Percentiles rank a stretch among this genome's conserved stretches.
Conservation (phyloP, 2,797 vertebrate species). For the Galago senegalensis region DNA sequence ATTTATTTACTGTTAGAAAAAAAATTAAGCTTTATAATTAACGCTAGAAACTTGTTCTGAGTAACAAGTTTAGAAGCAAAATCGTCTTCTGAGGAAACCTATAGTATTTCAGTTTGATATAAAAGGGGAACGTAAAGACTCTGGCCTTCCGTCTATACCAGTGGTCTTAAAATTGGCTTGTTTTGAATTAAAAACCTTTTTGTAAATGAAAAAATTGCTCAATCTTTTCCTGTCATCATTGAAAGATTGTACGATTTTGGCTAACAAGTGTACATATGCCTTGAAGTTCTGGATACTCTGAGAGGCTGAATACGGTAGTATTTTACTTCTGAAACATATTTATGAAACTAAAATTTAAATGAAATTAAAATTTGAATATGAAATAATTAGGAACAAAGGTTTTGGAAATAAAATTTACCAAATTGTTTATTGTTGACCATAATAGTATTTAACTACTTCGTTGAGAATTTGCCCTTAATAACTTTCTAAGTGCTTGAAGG, state of each 20-base stretch:
- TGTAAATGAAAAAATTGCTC: constrained; percentile 35
- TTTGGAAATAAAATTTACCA: constrained; percentile 56
- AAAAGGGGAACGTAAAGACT: neutral
- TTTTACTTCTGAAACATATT: constrained; percentile 64
- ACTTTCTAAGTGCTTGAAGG: constrained; percentile 49
- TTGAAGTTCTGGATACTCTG: constrained; percentile 37
- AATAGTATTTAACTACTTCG: constrained; percentile 41
- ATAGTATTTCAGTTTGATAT: constrained; percentile 48
- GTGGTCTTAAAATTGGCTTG: constrained; percentile 51
- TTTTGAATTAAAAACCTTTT: constrained; percentile 29
- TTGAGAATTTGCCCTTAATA: neutral
- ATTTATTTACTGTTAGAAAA: constrained; percentile 60
- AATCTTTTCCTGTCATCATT: constrained; percentile 43
- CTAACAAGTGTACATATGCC: neutral
- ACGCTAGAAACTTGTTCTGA: constrained; percentile 54
- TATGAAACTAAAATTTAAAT: constrained; percentile 40
- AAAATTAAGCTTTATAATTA: constrained; percentile 43
- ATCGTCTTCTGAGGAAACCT: neutral
- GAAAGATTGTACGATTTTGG: constrained; percentile 38
- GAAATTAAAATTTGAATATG: constrained; percentile 41
- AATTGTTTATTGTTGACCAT: constrained; percentile 16
- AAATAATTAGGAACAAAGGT: constrained; percentile 25
- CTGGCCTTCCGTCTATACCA: neutral
- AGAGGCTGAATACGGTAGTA: constrained; percentile 41
- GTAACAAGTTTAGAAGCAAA: constrained; percentile 7